Evolutionary conservation across 1,140 invertebrate species (phyloP).

Genomic region (Notospermus geniculatus): DNA sequence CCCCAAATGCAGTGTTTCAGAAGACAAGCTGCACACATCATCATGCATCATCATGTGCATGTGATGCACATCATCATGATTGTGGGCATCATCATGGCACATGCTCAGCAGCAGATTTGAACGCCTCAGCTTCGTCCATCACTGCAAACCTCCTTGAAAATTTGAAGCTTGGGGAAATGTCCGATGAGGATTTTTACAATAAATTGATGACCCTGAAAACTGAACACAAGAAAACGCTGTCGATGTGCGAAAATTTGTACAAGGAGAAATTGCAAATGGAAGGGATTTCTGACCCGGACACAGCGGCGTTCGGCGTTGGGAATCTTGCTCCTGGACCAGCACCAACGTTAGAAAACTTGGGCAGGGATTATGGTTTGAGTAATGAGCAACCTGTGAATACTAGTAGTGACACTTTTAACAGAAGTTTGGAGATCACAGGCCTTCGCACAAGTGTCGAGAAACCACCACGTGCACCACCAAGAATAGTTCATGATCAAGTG

Average conservation of each 20-base stretch:
- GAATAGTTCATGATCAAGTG: background rate
- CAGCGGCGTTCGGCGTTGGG: background rate
- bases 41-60: too few relatives aligned
- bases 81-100: too few relatives aligned
- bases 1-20: too few relatives aligned
- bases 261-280: conserved; percentile 36
- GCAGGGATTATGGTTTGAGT: too few relatives aligned
- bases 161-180: conserved; percentile 21
- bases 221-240: conserved; percentile 50
- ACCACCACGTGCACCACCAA: background rate
- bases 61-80: too few relatives aligned
- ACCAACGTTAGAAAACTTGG: too few relatives aligned
- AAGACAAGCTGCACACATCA: too few relatives aligned
- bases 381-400: background rate
- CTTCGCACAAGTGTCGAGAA: background rate
- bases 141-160: too few relatives aligned
- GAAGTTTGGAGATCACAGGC: background rate
- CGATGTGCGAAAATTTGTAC: conserved; percentile 48
- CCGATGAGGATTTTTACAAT: conserved; percentile 50
- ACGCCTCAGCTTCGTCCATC: too few relatives aligned
- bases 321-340: too few relatives aligned
- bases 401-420: background rate
- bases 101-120: too few relatives aligned
- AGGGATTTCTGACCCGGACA: conserved; percentile 3
- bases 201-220: conserved; percentile 46